A percentile compares a stretch with the other conserved stretches of the same genome.
These are phyloP conservation scores for Silurus lanzhouensis DNA, from an alignment of 2,797 vertebrate genomes.

Conservation along the genomic window DNA sequence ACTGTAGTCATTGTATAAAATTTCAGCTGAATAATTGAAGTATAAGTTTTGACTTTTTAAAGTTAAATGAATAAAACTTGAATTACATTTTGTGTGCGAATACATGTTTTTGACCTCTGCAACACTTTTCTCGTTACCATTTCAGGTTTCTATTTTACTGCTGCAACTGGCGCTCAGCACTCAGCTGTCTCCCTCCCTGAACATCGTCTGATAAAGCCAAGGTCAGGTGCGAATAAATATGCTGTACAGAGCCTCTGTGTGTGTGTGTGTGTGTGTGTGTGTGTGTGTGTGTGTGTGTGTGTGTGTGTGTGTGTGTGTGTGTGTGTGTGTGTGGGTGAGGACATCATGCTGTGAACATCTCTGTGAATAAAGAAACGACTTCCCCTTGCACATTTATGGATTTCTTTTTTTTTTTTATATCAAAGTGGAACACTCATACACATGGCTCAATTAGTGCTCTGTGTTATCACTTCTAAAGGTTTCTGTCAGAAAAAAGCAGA, in stretches of 20 bases:
- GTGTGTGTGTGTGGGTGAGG: background rate
- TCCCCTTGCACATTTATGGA: background rate
- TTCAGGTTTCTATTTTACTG: slow-evolving; percentile 2
- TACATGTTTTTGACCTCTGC: background rate
- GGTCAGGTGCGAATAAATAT: slow-evolving; percentile 21
- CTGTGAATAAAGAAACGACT: background rate
- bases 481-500: background rate
- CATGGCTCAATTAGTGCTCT: background rate
- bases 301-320: slow-evolving; percentile 3
- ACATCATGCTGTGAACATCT: slow-evolving; percentile 7
- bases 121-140: background rate
- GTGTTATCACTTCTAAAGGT: background rate
- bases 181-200: background rate
- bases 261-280: no score
- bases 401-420: background rate
- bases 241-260: background rate
- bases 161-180: background rate
- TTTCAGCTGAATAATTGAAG: background rate
- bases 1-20: background rate
- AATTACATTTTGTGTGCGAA: background rate
- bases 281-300: background rate
- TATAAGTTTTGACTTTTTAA: background rate
- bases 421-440: background rate
- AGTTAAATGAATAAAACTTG: background rate
- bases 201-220: slow-evolving; percentile 6